phyloP scores from a whole-genome alignment of 2,113 vertebrate species.

The Oncorhynchus kisutch region DNA sequence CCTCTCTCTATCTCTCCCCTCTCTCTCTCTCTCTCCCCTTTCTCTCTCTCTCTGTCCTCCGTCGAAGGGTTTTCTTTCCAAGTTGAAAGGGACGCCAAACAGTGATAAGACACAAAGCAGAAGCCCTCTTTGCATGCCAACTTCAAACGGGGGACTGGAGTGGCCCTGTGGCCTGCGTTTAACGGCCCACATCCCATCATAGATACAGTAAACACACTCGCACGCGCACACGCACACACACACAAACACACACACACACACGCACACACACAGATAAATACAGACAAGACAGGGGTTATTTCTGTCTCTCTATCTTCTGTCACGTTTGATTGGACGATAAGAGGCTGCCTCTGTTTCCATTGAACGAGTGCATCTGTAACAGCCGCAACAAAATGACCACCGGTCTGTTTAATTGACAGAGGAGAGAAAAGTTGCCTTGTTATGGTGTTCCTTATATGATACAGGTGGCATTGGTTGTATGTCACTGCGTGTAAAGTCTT shows the following conservation, averaged over 20 bases:
- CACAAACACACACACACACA: too few relatives aligned
- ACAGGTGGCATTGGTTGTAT: slow-evolving; percentile 52
- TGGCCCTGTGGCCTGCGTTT: slow-evolving; percentile 56
- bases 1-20: slow-evolving; percentile 6
- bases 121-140: slow-evolving; percentile 45
- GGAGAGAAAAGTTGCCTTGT: slow-evolving; percentile 23
- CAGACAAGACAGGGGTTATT: slow-evolving; percentile 58
- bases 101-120: slow-evolving; percentile 63
- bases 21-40: neutral
- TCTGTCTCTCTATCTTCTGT: slow-evolving; percentile 60
- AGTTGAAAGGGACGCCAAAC: slow-evolving; percentile 61
- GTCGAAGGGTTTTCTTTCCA: slow-evolving; percentile 26
- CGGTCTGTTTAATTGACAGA: slow-evolving; percentile 44
- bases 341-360: slow-evolving; percentile 47
- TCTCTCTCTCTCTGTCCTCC: neutral
- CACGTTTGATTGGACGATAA: slow-evolving; percentile 68
- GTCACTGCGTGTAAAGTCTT: slow-evolving; percentile 47
- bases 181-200: slow-evolving; percentile 45
- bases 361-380: neutral
- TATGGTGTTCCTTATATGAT: slow-evolving; percentile 21
- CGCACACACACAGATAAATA: slow-evolving; percentile 46
- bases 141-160: slow-evolving; percentile 55
- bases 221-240: rapidly evolving
- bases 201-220: neutral
- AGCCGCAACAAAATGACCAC: slow-evolving; percentile 44